phyloP scores from a whole-genome alignment of 2,797 vertebrate species.

The Micropoecilia bifurca region DNA sequence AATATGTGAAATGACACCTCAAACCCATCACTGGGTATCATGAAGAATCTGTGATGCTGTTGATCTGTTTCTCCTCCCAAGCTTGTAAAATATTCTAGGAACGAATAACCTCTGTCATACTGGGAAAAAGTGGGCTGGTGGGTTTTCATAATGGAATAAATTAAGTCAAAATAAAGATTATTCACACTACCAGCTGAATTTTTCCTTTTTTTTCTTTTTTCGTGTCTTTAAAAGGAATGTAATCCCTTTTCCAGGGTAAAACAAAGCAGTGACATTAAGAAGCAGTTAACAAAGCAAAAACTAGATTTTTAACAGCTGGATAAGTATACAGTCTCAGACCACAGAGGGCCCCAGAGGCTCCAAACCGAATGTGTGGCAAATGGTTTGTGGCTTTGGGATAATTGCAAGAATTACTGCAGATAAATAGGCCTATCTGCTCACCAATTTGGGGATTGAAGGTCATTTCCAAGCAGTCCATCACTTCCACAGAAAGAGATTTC shows the following conservation, averaged over 20 bases:
- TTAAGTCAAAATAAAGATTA: background rate
- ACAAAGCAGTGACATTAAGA: background rate
- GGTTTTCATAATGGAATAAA: background rate
- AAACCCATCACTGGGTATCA: no score
- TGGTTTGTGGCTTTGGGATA: conserved; percentile 5
- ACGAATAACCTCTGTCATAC: background rate
- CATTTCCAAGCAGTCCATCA: conserved; percentile 1
- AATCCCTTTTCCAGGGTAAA: background rate
- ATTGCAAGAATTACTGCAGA: conserved; percentile 6
- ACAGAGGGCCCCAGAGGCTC: background rate
- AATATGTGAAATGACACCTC: no score
- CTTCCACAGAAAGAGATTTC: background rate
- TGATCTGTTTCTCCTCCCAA: background rate
- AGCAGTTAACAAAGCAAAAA: conserved; percentile 7
- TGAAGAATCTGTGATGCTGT: no score
- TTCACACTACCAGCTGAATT: background rate
- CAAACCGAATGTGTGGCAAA: conserved; percentile 6
- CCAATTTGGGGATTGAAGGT: background rate
- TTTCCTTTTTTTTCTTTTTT: background rate
- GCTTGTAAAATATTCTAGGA: background rate
- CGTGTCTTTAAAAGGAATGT: background rate
- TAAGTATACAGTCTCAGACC: background rate
- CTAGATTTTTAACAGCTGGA: conserved; percentile 22
- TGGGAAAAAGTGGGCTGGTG: background rate
- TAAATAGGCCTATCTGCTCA: background rate